Evolutionary conservation across 2,888 invertebrate species (phyloP).

Genomic region (Brachycybe producta): DNA sequence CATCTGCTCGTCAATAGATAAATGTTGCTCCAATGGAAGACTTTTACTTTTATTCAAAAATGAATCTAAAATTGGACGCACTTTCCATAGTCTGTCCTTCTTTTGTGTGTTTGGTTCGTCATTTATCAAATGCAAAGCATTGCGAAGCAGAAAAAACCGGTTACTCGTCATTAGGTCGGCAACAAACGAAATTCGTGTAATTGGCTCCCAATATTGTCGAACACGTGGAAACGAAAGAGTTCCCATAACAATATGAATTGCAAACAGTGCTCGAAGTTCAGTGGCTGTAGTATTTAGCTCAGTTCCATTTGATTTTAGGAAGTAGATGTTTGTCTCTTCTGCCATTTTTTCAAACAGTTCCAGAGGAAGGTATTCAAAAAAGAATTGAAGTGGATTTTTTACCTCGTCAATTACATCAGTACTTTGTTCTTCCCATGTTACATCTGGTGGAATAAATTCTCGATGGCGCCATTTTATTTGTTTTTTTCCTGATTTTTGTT

Average conservation of each 20-base stretch:
- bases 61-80: slow-evolving; percentile 23
- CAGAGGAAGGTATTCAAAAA: slow-evolving; percentile 13
- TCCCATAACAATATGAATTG: slow-evolving; percentile 19
- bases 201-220: slow-evolving; percentile 20
- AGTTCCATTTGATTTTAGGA: slow-evolving; percentile 6
- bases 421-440: too few species aligned
- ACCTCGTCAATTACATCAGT: too few species aligned
- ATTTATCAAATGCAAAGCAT: slow-evolving; percentile 21
- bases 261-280: slow-evolving; percentile 16
- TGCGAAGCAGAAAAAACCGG: slow-evolving; percentile 20
- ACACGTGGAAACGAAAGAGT: slow-evolving; percentile 16
- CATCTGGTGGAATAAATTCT: too few species aligned
- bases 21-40: slow-evolving; percentile 30
- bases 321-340: slow-evolving; percentile 29
- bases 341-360: slow-evolving; percentile 9
- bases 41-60: too few species aligned
- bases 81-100: slow-evolving; percentile 23
- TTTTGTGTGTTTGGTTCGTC: slow-evolving; percentile 14
- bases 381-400: slow-evolving; percentile 14
- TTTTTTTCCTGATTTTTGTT: too few species aligned
- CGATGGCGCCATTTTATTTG: too few species aligned
- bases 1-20: slow-evolving; percentile 42
- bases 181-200: slow-evolving; percentile 6
- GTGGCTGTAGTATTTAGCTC: neutral
- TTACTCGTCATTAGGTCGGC: slow-evolving; percentile 20